Evolutionary conservation across 64 coral and sea anemone genomes (phyloP), one percentile per base, ranked within the genome.

Genomic region (Montipora capricornis): DNA sequence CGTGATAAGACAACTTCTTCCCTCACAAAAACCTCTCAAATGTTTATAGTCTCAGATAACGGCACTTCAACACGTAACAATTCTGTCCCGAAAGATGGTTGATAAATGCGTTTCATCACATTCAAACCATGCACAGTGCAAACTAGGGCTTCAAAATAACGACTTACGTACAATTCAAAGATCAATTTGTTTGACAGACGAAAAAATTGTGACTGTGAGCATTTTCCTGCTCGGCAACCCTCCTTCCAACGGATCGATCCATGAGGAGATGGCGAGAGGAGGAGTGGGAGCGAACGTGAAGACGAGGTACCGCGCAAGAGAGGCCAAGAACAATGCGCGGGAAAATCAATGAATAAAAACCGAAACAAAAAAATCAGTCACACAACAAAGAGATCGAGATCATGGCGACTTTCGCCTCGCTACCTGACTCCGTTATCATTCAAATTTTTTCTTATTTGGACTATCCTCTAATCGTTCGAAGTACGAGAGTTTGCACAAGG

Each of bases 371-470:
- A 71, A 20, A 24, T 68, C 64, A 68, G 17, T 12, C 53, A 47
- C 91, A 80, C 82, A 91, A 94, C 84, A 60, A 64, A 80, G 57
- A 57, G 22, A 17, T 50, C 29, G 49, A 26, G 76, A 50, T 74
- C 19, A 97, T 97, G 95, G 95, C 95, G 20, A 92, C 84, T 45
- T 55, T 97, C 75, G 45, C 73, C 6, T 53, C 83, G 5, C 16
- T 99, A 48, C 97, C 97, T 44, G 97, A 99, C 64, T 91, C 94
- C 9, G 88, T 99, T 1, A 87, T 99, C 45, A 87, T 95, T 87
- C 91, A 92, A 66, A 80, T 99, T 90, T 92, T 99, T 49, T 96
- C 95, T 74, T 96, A 94, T 92, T 88, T 99, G 71, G 89, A 91
- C 14, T 91, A 92, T 70, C 91, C 83, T 50, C 83, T 64, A 8